A percentile compares a stretch with the other conserved stretches of the same genome.
Conservation (phyloP, 2,888 invertebrate genomes). For the Reticulitermes lucifugus region DNA sequence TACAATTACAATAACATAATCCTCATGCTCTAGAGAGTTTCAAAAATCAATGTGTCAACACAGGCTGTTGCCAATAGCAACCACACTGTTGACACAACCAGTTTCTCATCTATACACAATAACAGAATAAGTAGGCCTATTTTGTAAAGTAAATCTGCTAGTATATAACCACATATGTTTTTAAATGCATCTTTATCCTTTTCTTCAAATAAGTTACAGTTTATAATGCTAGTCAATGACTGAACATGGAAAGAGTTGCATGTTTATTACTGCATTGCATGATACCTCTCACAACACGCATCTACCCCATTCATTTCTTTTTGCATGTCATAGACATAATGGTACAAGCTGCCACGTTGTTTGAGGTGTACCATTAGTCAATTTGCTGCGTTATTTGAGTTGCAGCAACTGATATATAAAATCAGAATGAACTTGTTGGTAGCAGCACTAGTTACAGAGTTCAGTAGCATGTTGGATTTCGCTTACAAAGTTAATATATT, state of each 20-base stretch:
- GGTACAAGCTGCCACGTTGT: constrained; percentile 22
- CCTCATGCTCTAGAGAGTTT: no score
- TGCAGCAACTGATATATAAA: constrained; percentile 22
- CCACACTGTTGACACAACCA: neutral
- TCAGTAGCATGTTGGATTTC: neutral
- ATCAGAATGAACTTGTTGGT: neutral
- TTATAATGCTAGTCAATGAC: neutral
- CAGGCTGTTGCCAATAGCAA: neutral
- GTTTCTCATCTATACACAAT: neutral
- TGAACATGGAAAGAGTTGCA: neutral
- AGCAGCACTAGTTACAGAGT: neutral
- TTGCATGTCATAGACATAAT: constrained; percentile 15
- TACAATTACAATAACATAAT: neutral
- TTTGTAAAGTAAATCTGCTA: neutral
- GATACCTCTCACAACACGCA: neutral
- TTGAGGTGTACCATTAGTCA: constrained; percentile 18
- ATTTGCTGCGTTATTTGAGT: constrained; percentile 21
- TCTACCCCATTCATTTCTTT: constrained; percentile 12
- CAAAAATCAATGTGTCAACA: neutral
- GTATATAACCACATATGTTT: neutral
- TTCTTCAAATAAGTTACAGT: neutral
- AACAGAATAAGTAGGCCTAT: neutral
- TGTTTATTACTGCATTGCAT: constrained; percentile 11
- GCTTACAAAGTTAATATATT: neutral
- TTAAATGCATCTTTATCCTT: neutral